Evolutionary conservation across 1,140 invertebrate genomes (phyloP), one percentile per base, ranked within the genome.

Genomic region (Myzus persicae): DNA sequence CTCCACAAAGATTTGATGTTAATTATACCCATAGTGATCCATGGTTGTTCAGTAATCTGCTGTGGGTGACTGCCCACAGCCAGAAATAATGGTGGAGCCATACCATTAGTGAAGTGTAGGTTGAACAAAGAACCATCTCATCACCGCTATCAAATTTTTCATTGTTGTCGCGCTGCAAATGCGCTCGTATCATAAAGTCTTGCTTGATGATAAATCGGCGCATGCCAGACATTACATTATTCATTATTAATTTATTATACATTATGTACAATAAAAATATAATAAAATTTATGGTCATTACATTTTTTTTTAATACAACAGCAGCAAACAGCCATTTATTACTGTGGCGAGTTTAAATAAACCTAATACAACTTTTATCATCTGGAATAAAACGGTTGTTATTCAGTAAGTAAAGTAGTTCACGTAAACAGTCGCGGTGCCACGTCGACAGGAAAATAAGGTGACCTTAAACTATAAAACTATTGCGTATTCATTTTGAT

Each of bases 1-100:
- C 4, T 76, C 5, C 6, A n/a, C 18, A 76, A n/a, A n/a, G 4
- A n/a, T n/a, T 1, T n/a, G 9, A 6, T 0, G 14, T n/a, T 4
- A 0, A n/a, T 76, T 18, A 76, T 14, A 1, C n/a, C 14, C 31
- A n/a, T 18, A 24, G 6, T 76, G 31, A 18, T 18, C n/a, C n/a
- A 76, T 76, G 59, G 14, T n/a, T 1, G 31, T n/a, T 31, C 59
- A 67, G 9, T 67, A 31, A 67, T n/a, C 59, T n/a, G n/a, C 14
- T 76, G 59, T 18, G 4, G 31, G 31, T 67, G 31, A n/a, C 14
- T 2, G 4, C 31, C 31, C 31, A 76, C 31, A n/a, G n/a, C 31
- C 14, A 76, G n/a, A n/a, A 1, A n/a, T 5, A 76, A 18, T 5
- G 4, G 11, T n/a, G 59, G n/a, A 76, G 31, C n/a, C 59, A n/a